phyloP scores from a whole-genome alignment of 2,888 invertebrate genomes.

The Branchinecta sandiegonensis region DNA sequence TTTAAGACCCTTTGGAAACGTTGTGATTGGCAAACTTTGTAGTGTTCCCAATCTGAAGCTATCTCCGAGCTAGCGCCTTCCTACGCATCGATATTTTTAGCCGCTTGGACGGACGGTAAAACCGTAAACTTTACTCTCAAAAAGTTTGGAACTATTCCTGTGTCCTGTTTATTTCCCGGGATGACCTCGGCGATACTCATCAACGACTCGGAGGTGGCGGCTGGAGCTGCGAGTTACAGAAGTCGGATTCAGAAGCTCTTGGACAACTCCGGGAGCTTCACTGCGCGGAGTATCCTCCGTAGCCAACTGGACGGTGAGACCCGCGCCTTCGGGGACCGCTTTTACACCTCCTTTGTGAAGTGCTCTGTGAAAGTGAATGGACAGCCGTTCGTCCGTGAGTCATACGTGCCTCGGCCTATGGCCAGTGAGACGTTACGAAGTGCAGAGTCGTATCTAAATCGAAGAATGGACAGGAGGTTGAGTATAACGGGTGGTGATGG shows the following conservation, averaged over 20 bases:
- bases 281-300: neutral
- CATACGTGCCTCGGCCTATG: neutral
- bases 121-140: neutral
- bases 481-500: neutral
- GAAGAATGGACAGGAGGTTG: constrained; percentile 7
- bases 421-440: neutral
- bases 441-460: constrained; percentile 1
- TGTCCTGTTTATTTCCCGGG: neutral
- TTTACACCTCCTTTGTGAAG: neutral
- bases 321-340: neutral
- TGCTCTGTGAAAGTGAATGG: neutral
- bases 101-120: neutral
- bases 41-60: no score
- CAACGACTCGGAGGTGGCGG: neutral
- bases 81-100: constrained; percentile 14
- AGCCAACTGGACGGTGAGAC: neutral
- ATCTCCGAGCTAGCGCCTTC: neutral
- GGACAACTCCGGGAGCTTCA: constrained; percentile 12
- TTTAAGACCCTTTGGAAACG: no score
- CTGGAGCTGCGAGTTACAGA: neutral
- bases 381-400: neutral
- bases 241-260: constrained; percentile 10
- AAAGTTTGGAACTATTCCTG: neutral
- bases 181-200: constrained; percentile 7
- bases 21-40: no score